Evolutionary conservation across 2,797 vertebrate genomes (phyloP).

Genomic region (Rhyacichthys aspro): DNA sequence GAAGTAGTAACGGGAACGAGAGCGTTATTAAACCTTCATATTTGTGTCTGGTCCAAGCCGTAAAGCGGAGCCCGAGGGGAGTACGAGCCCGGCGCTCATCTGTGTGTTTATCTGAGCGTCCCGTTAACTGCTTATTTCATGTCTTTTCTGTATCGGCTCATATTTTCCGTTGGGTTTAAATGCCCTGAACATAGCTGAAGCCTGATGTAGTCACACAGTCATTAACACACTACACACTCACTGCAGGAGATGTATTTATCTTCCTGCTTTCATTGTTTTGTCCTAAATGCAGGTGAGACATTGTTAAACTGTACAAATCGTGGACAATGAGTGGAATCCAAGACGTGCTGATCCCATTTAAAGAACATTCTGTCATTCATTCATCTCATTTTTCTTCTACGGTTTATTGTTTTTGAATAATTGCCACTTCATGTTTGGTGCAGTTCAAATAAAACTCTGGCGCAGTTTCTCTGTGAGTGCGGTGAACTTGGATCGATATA

Average conservation of each 20-base stretch:
- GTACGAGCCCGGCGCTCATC: slow-evolving; percentile 28
- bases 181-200: slow-evolving; percentile 65
- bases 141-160: slow-evolving; percentile 58
- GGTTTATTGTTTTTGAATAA: too few relatives aligned
- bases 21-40: slow-evolving; percentile 47
- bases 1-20: slow-evolving; percentile 12
- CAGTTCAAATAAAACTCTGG: too few relatives aligned
- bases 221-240: slow-evolving; percentile 20
- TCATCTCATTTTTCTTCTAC: too few relatives aligned
- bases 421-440: too few relatives aligned
- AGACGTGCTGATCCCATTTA: too few relatives aligned
- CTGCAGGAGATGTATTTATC: neutral
- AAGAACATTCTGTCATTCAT: too few relatives aligned
- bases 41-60: slow-evolving; percentile 56
- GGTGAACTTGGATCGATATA: too few relatives aligned
- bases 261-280: too few relatives aligned
- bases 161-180: slow-evolving; percentile 76
- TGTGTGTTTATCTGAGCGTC: slow-evolving; percentile 38
- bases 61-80: slow-evolving; percentile 54
- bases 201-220: slow-evolving; percentile 59
- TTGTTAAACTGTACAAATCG: too few relatives aligned
- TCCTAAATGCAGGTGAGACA: too few relatives aligned
- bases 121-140: slow-evolving; percentile 56
- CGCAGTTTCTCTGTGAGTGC: too few relatives aligned
- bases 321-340: too few relatives aligned